phyloP scores from a whole-genome alignment of 2,797 vertebrate genomes.

The Okamejei kenojei region DNA sequence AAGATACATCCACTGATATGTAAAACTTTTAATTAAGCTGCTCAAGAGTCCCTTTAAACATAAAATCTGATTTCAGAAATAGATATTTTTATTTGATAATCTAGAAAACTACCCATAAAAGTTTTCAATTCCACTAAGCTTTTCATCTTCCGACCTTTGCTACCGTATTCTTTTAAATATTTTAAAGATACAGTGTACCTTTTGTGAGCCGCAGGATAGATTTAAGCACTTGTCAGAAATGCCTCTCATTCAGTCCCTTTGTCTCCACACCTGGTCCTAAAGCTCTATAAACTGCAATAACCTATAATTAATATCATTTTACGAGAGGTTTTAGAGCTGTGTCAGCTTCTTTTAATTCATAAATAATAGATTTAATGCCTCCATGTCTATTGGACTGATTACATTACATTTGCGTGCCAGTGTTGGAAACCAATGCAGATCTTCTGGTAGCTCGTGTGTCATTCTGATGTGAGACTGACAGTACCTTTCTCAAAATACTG shows the following conservation, averaged over 20 bases:
- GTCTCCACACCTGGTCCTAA: slow-evolving; percentile 17
- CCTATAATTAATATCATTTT: slow-evolving; percentile 36
- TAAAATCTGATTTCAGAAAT: slow-evolving; percentile 11
- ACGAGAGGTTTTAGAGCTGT: not conserved
- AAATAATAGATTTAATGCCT: slow-evolving; percentile 30
- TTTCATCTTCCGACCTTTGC: not conserved
- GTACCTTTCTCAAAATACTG: not conserved
- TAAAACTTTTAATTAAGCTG: not conserved
- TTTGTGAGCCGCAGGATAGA: not conserved
- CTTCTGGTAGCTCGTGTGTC: not conserved
- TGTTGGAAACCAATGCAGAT: slow-evolving; percentile 19
- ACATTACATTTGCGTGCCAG: not conserved
- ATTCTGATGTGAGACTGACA: slow-evolving; percentile 24
- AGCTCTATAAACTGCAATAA: slow-evolving; percentile 34
- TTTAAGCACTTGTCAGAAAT: slow-evolving; percentile 29
- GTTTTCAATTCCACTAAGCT: not conserved
- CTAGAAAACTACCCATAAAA: slow-evolving; percentile 4
- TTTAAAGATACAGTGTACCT: slow-evolving; percentile 14
- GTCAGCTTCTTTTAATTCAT: slow-evolving; percentile 33
- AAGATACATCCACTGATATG: not conserved
- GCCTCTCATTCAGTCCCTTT: not conserved
- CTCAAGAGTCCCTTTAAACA: not conserved
- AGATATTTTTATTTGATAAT: not conserved
- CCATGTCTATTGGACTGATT: slow-evolving; percentile 16
- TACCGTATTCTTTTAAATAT: not conserved